Base-by-base conservation (phyloP, 2,797 vertebrate species). In the Falco peregrinus region DNA sequence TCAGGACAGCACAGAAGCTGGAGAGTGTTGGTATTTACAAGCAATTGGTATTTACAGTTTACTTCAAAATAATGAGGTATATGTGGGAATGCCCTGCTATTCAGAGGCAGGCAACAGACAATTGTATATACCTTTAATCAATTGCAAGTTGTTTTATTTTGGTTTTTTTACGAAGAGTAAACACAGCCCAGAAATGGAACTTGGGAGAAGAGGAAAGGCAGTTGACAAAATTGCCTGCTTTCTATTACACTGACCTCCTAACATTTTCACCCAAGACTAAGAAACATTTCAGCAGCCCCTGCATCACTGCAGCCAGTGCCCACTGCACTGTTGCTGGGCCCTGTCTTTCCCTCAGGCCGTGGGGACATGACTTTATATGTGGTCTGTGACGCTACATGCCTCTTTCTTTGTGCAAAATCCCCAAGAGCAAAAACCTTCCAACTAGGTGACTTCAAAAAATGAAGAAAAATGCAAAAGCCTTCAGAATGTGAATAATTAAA, bases 321-420 rank as follows among this genome's bases (percentile, higher is more conserved):
- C 1, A 0, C 53, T 60, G 48, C 20, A 2, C 48, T 22, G 50
- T 2, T 2, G 2, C 31, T 11, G n/a, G 59, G 51, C 33, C 3
- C 1, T 28, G 15, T 48, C 43, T 26, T 68, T 57, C 51, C 64
- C 7, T 13, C 6, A 56, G 41, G 35, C 19, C 8, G 16, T 0
- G 14, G 26, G 47, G 60, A 70, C 75, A 50, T 1, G 5, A 35
- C 24, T 87, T 29, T 6, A 43, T 16, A 1, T 1, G 0, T 14
- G 17, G 24, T 13, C 37, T 31, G 43, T 26, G 74, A 29, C 3
- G 1, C 35, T 35, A 11, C 31, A 1, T 9, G 57, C 37, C 35
- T 47, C 33, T 45, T 33, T 41, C 41, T 41, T 12, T 31, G 16
- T 51, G 51, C 64, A 77, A 77, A 64, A 70, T 43, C 50, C 33